Evolutionary conservation across 64 coral and sea anemone species (phyloP).

Genomic region (Montipora capricornis): DNA sequence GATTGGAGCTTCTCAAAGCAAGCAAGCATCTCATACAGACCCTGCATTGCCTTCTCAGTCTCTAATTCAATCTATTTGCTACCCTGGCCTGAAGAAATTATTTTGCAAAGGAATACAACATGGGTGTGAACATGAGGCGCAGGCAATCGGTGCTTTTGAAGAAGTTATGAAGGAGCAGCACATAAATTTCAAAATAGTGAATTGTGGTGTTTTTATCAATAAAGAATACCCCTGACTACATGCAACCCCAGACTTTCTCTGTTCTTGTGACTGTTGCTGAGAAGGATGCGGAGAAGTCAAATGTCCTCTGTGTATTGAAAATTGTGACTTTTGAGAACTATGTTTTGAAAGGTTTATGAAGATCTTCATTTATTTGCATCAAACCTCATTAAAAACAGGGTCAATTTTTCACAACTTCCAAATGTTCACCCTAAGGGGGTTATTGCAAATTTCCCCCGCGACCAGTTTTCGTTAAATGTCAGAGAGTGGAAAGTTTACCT

Average conservation of each 20-base stretch:
- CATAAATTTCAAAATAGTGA: slow-evolving; percentile 46
- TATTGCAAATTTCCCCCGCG: too few relatives aligned
- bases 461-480: too few relatives aligned
- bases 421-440: too few relatives aligned
- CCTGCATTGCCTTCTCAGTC: slow-evolving; percentile 52
- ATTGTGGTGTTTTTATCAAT: slow-evolving; percentile 43
- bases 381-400: too few relatives aligned
- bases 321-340: slow-evolving; percentile 29
- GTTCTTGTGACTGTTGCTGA: slow-evolving; percentile 52
- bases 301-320: slow-evolving; percentile 11
- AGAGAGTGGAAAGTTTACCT: too few relatives aligned
- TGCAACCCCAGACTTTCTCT: slow-evolving; percentile 58
- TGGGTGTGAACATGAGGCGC: slow-evolving; percentile 46
- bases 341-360: too few relatives aligned
- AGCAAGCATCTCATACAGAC: slow-evolving; percentile 20
- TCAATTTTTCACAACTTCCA: too few relatives aligned
- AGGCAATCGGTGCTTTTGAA: slow-evolving; percentile 44
- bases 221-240: slow-evolving; percentile 51
- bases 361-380: too few relatives aligned
- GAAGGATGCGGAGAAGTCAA: slow-evolving; percentile 61
- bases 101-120: slow-evolving; percentile 5
- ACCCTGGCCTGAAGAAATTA: slow-evolving; percentile 34
- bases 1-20: slow-evolving; percentile 55
- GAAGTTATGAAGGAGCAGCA: slow-evolving; percentile 47
- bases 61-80: slow-evolving; percentile 61